Evolutionary conservation across 92 coral and sea anemone genomes (phyloP).

Genomic region (Pocillopora grandis): DNA sequence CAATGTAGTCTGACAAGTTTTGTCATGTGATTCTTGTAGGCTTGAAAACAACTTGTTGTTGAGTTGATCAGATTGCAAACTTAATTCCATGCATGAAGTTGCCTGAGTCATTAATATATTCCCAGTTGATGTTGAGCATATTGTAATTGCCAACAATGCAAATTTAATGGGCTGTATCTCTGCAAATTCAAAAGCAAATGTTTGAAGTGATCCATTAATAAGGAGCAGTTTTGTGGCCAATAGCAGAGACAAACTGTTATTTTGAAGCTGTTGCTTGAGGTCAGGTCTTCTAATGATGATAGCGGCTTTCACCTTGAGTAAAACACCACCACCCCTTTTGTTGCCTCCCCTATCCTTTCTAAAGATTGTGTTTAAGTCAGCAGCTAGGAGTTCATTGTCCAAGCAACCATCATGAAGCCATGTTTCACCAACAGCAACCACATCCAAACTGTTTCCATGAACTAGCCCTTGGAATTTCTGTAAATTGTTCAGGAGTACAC

Average conservation of each 20-base stretch:
- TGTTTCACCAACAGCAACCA: conserved; percentile 5
- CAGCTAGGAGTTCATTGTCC: neutral
- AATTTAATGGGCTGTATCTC: neutral
- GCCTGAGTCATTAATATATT: neutral
- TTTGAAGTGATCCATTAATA: neutral
- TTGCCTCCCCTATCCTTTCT: neutral
- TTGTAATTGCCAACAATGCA: conserved; percentile 32
- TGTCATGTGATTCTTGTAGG: neutral
- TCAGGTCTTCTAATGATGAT: neutral
- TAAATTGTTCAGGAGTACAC: neutral
- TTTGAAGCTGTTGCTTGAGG: neutral
- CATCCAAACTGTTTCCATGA: neutral
- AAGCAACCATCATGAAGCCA: conserved; percentile 4
- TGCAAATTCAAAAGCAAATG: neutral
- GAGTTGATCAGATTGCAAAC: conserved; percentile 23
- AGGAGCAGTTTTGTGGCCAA: neutral
- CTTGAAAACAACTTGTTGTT: neutral
- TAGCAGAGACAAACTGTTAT: neutral
- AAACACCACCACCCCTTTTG: neutral
- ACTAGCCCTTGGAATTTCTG: neutral
- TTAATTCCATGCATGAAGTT: conserved; percentile 3
- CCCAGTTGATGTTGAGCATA: conserved; percentile 17
- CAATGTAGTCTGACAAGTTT: neutral
- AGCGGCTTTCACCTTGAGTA: neutral
- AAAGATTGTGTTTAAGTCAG: neutral